Conservation (phyloP, 2,888 invertebrate genomes). For the Argyresthia albistria region DNA sequence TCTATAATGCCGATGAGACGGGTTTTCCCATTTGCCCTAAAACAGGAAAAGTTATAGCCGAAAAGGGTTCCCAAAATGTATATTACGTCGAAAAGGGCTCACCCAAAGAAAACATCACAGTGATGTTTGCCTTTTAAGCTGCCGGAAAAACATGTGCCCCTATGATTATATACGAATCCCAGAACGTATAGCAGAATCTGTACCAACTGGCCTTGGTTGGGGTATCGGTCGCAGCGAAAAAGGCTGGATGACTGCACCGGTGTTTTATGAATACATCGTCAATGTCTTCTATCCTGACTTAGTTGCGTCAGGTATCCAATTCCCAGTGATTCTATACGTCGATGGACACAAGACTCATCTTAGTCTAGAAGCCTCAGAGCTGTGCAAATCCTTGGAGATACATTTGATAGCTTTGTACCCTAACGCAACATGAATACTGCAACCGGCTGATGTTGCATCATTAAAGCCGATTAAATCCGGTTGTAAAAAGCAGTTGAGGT, state of each 20-base stretch:
- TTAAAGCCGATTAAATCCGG: conserved; percentile 11
- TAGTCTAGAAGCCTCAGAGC: conserved; percentile 13
- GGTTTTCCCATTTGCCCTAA: not conserved
- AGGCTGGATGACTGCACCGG: conserved; percentile 11
- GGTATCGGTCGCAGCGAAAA: conserved; percentile 5
- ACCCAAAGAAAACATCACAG: conserved; percentile 7
- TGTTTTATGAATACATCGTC: conserved; percentile 12
- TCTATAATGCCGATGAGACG: conserved; percentile 1
- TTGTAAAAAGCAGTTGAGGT: conserved; percentile 9
- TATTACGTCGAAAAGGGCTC: not conserved
- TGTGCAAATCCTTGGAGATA: conserved; percentile 14
- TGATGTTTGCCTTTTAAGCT: conserved; percentile 4
- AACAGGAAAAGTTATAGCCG: not conserved
- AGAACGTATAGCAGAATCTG: not conserved
- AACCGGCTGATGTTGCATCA: conserved; percentile 19
- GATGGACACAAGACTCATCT: conserved; percentile 20
- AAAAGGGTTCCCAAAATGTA: no score
- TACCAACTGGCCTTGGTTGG: no score
- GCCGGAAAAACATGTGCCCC: conserved; percentile 3
- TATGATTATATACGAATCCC: conserved; percentile 6
- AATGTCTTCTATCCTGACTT: conserved; percentile 10
- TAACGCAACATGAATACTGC: conserved; percentile 3
- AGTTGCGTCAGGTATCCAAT: conserved; percentile 7
- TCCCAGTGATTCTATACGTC: conserved; percentile 19
- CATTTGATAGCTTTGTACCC: conserved; percentile 18